A percentile compares a stretch with the other conserved stretches of the same genome.
These are phyloP conservation scores for Cactoblastis cactorum DNA, from an alignment of 2,888 invertebrate genomes.

Conservation along the genomic window DNA sequence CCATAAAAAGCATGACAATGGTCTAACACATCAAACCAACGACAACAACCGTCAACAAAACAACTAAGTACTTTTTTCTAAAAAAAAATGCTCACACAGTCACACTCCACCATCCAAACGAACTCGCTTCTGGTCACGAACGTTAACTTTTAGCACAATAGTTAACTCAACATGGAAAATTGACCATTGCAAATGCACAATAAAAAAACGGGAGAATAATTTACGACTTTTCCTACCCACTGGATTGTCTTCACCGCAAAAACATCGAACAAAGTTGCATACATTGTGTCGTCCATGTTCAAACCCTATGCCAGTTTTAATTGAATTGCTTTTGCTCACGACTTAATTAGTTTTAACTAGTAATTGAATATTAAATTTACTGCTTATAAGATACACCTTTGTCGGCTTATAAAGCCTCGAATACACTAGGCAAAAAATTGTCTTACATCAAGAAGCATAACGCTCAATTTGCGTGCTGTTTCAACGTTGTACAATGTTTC, in stretches of 20 bases:
- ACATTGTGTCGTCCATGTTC: conserved; percentile 17
- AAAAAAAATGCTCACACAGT: neutral
- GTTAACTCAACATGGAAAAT: conserved; percentile 15
- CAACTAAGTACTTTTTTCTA: neutral
- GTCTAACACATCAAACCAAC: neutral
- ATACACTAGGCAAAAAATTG: too few species aligned
- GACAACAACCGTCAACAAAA: neutral
- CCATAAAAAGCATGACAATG: neutral
- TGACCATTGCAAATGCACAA: conserved; percentile 18
- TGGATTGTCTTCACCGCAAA: conserved; percentile 20
- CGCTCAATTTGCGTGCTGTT: too few species aligned
- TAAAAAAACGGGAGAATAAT: conserved; percentile 19
- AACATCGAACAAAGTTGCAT: conserved; percentile 12
- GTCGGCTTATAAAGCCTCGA: too few species aligned
- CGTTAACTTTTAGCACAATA: conserved; percentile 15
- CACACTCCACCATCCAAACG: neutral
- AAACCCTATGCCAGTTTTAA: conserved; percentile 35
- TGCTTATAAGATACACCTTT: conserved; percentile 43
- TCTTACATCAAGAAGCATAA: too few species aligned
- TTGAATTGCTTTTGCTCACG: conserved; percentile 45
- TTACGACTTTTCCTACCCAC: conserved; percentile 21
- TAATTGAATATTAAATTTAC: conserved; percentile 72
- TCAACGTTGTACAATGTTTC: too few species aligned
- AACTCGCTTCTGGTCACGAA: conserved; percentile 11
- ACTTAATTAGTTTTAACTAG: conserved; percentile 52